phyloP scores from a whole-genome alignment of 2,113 vertebrate species.

The Anser cygnoides region DNA sequence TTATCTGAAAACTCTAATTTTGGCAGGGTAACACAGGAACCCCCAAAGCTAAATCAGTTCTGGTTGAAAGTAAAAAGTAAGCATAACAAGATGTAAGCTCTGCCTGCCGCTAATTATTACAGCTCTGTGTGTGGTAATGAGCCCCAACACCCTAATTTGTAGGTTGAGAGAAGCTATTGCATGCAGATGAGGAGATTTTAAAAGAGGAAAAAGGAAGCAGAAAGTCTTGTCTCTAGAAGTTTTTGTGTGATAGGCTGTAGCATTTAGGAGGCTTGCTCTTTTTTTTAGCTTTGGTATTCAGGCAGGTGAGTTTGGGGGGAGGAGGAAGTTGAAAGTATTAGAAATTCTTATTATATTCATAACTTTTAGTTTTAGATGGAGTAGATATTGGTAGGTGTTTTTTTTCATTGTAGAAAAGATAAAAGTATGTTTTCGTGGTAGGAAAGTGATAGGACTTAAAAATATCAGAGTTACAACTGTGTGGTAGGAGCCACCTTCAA shows the following conservation, averaged over 20 bases:
- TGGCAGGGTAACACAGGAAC: rapidly evolving
- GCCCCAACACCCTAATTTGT: neutral
- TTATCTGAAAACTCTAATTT: neutral
- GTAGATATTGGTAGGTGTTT: no score
- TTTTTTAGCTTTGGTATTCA: neutral
- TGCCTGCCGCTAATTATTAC: neutral
- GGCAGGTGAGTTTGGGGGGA: no score
- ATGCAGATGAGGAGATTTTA: neutral
- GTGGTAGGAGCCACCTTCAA: no score
- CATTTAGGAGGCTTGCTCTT: rapidly evolving
- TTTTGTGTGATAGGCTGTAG: neutral
- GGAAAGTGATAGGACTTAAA: no score
- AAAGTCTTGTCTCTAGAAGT: rapidly evolving
- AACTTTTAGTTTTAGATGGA: no score
- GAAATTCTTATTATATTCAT: no score
- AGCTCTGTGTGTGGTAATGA: neutral
- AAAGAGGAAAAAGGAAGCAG: neutral
- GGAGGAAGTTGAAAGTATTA: no score
- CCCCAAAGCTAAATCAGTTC: rapidly evolving
- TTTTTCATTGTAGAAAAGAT: no score
- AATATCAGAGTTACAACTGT: no score
- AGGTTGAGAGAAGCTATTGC: neutral
- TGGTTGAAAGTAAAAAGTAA: neutral
- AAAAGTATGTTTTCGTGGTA: no score
- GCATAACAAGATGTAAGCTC: neutral